Conservation (phyloP, 2,797 vertebrate species). For the Scolopax rusticola region DNA sequence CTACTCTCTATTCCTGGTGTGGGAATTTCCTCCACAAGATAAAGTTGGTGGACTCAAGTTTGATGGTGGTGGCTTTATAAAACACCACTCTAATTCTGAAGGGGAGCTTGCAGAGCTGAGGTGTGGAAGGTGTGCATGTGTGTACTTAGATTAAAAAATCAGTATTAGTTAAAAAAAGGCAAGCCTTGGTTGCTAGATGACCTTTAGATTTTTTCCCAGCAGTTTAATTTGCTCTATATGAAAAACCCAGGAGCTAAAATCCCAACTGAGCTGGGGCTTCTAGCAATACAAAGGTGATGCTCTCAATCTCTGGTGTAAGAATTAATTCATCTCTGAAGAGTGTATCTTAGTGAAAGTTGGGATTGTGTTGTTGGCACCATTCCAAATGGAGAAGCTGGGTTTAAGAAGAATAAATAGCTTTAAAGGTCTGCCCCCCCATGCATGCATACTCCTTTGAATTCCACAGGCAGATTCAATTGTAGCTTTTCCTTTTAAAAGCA, state of each 20-base stretch:
- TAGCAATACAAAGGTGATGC: constrained; percentile 57
- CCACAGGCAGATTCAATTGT: not conserved
- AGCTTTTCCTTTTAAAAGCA: not conserved
- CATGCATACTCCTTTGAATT: not conserved
- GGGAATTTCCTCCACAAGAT: not conserved
- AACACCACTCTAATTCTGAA: not conserved
- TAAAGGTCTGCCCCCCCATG: not conserved
- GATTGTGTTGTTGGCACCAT: not conserved
- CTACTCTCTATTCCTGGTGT: not conserved
- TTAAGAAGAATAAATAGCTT: constrained; percentile 3
- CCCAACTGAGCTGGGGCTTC: constrained; percentile 21
- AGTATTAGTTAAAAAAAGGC: constrained; percentile 8
- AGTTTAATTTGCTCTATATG: constrained; percentile 47
- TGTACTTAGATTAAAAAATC: not conserved
- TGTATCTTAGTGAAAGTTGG: constrained; percentile 7
- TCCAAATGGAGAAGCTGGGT: not conserved
- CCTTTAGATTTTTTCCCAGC: constrained; percentile 25
- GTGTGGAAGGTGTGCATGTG: not conserved
- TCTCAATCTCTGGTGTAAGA: constrained; percentile 57
- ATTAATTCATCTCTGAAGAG: constrained; percentile 56
- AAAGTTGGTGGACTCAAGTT: not conserved
- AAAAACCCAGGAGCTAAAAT: constrained; percentile 60
- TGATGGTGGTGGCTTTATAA: not conserved
- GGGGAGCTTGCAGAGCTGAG: too few species aligned
- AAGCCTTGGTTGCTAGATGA: constrained; percentile 17